Evolutionary conservation across 2,113 vertebrate species (phyloP).

Genomic region (Trochalopteron elliotii): DNA sequence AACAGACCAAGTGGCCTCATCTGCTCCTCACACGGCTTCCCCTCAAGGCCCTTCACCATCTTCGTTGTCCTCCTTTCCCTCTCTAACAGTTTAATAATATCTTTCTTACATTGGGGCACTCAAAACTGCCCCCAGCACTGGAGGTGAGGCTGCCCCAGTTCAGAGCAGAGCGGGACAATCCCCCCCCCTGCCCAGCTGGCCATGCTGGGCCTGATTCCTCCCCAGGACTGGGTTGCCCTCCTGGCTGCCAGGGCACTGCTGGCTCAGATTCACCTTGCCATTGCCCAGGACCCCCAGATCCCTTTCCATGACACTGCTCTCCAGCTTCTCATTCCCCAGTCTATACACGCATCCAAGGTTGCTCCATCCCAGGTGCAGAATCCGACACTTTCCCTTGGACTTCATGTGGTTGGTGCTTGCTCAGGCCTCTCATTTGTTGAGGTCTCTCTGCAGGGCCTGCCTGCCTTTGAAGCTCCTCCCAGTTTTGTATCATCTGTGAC

Average conservation of each 20-base stretch:
- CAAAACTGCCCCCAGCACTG: rapidly evolving
- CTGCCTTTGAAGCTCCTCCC: background rate
- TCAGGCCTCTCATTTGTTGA: background rate
- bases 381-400: too few relatives aligned
- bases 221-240: background rate
- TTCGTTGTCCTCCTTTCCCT: rapidly evolving
- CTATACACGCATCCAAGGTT: rapidly evolving
- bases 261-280: rapidly evolving
- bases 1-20: background rate
- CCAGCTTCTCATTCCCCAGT: background rate
- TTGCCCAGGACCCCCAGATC: rapidly evolving
- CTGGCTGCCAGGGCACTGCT: background rate
- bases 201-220: background rate
- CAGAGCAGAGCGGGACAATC: background rate
- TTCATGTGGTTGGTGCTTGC: background rate
- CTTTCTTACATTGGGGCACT: background rate
- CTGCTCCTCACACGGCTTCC: rapidly evolving
- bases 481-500: background rate
- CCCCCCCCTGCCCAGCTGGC: rapidly evolving
- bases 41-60: background rate
- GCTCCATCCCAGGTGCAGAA: background rate
- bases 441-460: background rate
- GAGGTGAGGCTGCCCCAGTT: rapidly evolving
- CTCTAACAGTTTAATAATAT: rapidly evolving
- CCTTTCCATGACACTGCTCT: background rate